Conservation (phyloP, 2,113 vertebrate species). For the Sarotherodon lohbergeri region DNA sequence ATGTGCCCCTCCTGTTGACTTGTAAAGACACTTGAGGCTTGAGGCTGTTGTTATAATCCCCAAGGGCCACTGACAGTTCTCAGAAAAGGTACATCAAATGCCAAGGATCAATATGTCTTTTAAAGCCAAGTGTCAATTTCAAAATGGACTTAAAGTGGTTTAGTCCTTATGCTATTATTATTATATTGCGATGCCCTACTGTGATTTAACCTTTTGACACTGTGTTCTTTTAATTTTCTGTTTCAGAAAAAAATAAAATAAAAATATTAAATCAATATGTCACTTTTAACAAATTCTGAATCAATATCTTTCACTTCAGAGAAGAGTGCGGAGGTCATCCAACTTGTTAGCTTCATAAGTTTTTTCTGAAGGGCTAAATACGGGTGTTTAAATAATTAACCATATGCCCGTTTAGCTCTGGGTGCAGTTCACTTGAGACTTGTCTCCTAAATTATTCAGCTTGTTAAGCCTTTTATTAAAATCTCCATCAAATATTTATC, state of each 20-base stretch:
- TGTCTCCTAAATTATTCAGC: slow-evolving; percentile 70
- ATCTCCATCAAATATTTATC: slow-evolving; percentile 69
- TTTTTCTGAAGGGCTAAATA: slow-evolving; percentile 41
- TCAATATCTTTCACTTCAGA: neutral
- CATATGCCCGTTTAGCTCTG: slow-evolving; percentile 43
- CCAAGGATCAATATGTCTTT: neutral
- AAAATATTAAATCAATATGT: neutral
- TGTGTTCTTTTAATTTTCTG: neutral
- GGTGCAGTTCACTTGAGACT: slow-evolving; percentile 55
- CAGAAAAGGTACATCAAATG: neutral
- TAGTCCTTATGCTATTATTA: neutral
- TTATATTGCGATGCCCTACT: neutral
- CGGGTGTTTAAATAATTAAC: slow-evolving; percentile 60
- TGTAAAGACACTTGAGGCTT: neutral
- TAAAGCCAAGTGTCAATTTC: neutral
- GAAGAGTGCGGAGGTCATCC: slow-evolving; percentile 10
- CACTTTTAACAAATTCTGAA: neutral
- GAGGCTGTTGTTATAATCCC: neutral
- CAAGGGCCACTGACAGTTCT: neutral
- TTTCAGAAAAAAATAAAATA: neutral
- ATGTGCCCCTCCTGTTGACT: neutral
- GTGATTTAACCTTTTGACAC: neutral
- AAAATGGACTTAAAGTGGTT: neutral
- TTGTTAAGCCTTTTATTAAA: slow-evolving; percentile 71
- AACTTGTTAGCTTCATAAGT: slow-evolving; percentile 30